phyloP scores from a whole-genome alignment of 2,888 invertebrate genomes.

The Margaritifera margaritifera region DNA sequence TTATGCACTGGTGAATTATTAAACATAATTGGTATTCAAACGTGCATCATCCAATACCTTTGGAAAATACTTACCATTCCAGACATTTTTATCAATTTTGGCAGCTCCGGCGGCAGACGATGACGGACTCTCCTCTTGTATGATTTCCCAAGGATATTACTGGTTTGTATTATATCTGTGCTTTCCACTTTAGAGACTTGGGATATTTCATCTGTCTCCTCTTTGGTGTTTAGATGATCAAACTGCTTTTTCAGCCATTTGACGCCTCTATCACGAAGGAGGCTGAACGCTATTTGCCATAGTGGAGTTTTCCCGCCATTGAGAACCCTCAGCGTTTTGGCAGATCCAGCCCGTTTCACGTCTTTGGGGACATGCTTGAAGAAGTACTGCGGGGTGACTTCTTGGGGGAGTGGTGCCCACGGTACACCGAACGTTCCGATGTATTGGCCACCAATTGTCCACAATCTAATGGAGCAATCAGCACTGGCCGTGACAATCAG shows the following conservation, averaged over 20 bases:
- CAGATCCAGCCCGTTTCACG: constrained; percentile 82
- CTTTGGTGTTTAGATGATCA: constrained; percentile 28
- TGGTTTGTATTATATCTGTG: constrained; percentile 19
- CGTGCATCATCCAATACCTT: too few species aligned
- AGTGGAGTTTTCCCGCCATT: constrained; percentile 47
- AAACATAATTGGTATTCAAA: too few species aligned
- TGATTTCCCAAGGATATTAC: constrained; percentile 58
- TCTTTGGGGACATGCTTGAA: constrained; percentile 79
- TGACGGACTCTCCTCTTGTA: constrained; percentile 55
- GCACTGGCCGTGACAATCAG: constrained; percentile 81
- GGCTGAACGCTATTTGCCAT: constrained; percentile 48
- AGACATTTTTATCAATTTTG: constrained; percentile 47
- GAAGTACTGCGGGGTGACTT: constrained; percentile 66
- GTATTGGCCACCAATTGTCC: constrained; percentile 68
- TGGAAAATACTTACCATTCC: constrained; percentile 36
- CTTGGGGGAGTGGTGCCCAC: constrained; percentile 76
- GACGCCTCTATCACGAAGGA: constrained; percentile 34
- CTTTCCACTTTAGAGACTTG: constrained; percentile 11
- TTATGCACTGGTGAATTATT: too few species aligned
- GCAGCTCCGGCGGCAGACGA: constrained; percentile 42
- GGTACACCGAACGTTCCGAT: constrained; percentile 87
- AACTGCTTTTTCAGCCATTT: constrained; percentile 40
- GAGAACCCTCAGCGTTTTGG: constrained; percentile 82
- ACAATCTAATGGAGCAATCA: constrained; percentile 78
- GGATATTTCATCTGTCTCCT: constrained; percentile 21